A percentile compares a stretch with the other conserved stretches of the same genome.
Evolutionary conservation across 2,113 vertebrate genomes (phyloP).

Genomic region (Podarcis muralis): DNA sequence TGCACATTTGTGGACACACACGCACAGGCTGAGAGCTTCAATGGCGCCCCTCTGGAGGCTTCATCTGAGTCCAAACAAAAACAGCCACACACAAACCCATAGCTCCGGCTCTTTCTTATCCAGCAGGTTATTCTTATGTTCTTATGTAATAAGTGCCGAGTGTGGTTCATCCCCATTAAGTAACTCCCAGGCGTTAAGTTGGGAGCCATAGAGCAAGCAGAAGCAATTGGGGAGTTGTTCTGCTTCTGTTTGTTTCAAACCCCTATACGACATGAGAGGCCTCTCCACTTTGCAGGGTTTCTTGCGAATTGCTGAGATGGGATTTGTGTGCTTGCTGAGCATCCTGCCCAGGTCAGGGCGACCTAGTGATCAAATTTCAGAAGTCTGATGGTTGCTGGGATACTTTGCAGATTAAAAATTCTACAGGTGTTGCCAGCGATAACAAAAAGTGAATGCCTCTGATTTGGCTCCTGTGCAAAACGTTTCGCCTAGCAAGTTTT

Average conservation of each 20-base stretch:
- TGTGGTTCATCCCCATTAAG: too few species aligned
- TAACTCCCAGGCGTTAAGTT: too few species aligned
- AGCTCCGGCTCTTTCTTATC: too few species aligned
- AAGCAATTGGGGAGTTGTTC: not conserved
- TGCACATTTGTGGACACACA: too few species aligned
- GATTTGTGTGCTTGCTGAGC: not conserved
- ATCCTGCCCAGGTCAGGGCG: not conserved
- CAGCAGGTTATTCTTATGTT: too few species aligned
- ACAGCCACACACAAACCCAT: too few species aligned
- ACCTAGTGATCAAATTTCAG: not conserved
- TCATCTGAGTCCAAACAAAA: too few species aligned
- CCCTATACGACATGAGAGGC: not conserved
- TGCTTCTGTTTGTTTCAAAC: not conserved
- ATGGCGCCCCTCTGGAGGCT: too few species aligned
- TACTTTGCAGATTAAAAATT: not conserved
- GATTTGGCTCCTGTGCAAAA: not conserved
- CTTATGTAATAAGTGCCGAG: too few species aligned
- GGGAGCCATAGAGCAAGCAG: not conserved
- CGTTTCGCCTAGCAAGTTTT: too few species aligned
- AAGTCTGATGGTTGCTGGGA: not conserved
- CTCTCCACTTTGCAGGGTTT: not conserved
- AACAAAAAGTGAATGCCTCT: not conserved
- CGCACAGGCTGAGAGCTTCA: too few species aligned
- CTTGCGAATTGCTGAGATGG: too few species aligned
- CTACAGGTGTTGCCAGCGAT: not conserved